Conservation (phyloP, 2,797 vertebrate species). For the Sebastes nivosus region DNA sequence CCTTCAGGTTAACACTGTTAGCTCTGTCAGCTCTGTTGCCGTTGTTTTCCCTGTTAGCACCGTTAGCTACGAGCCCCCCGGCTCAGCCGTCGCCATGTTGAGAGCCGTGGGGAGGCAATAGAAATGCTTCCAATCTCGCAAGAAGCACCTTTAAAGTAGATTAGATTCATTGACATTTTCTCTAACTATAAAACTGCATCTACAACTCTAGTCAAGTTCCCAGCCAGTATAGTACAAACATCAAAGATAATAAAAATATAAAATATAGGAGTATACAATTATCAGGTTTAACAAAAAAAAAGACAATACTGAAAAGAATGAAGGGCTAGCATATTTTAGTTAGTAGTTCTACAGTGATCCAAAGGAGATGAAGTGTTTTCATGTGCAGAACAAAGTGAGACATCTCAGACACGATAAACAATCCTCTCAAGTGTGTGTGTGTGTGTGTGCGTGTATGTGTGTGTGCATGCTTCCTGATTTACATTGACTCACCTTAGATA, state of each 20-base stretch:
- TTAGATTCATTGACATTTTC: neutral
- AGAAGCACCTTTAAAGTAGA: neutral
- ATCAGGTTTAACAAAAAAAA: neutral
- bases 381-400: neutral
- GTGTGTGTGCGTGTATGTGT: conserved; percentile 11
- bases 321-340: neutral
- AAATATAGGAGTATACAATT: neutral
- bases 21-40: too few species aligned
- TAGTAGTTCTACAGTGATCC: neutral
- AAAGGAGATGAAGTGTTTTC: neutral
- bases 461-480: neutral
- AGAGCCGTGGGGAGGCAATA: too few species aligned
- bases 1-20: too few species aligned
- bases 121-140: too few species aligned
- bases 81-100: too few species aligned
- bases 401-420: neutral
- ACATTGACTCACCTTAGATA: neutral
- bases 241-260: neutral
- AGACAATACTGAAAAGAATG: neutral
- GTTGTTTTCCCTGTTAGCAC: too few species aligned
- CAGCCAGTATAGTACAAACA: neutral
- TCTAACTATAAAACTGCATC: neutral
- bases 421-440: neutral
- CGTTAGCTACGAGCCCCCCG: too few species aligned
- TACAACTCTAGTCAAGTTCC: neutral